phyloP scores from a whole-genome alignment of 2,113 vertebrate species.

The Sardina pilchardus region DNA sequence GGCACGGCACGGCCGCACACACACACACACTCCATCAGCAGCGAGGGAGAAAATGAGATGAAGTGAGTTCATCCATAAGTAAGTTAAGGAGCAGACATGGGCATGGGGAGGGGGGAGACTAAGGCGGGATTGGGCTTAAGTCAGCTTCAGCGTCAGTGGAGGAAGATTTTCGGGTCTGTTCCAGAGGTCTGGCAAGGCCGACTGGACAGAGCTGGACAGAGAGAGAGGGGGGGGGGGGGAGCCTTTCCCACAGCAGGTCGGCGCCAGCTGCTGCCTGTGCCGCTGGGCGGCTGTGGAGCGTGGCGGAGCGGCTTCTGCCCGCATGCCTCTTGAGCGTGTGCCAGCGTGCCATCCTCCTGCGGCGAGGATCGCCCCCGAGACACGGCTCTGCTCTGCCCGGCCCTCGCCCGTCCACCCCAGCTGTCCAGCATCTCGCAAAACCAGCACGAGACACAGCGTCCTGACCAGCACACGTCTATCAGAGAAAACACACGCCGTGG shows the following conservation, averaged over 20 bases:
- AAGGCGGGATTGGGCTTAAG: not conserved
- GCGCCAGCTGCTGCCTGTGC: not conserved
- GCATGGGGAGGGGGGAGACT: too few relatives aligned
- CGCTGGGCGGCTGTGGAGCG: not conserved
- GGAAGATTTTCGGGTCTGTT: not conserved
- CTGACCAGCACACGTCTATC: not conserved
- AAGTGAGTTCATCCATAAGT: conserved; percentile 14
- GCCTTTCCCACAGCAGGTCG: not conserved
- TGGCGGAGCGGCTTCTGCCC: not conserved
- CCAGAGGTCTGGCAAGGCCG: not conserved
- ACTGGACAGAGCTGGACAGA: not conserved
- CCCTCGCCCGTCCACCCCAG: conserved; percentile 35
- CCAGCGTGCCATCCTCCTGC: conserved; percentile 45
- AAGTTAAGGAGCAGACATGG: not conserved
- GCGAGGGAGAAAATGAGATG: not conserved
- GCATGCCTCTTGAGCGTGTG: conserved; percentile 44
- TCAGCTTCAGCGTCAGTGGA: not conserved
- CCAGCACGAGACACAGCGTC: too few relatives aligned
- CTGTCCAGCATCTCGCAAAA: not conserved
- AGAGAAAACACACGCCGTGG: not conserved
- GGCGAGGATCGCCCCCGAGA: conserved; percentile 49
- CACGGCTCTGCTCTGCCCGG: conserved; percentile 48
- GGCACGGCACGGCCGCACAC: too few relatives aligned
- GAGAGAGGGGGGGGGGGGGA: not conserved
- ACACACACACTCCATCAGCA: not conserved